Conservation (phyloP, 2,888 invertebrate species). For the Polietes domitor region DNA sequence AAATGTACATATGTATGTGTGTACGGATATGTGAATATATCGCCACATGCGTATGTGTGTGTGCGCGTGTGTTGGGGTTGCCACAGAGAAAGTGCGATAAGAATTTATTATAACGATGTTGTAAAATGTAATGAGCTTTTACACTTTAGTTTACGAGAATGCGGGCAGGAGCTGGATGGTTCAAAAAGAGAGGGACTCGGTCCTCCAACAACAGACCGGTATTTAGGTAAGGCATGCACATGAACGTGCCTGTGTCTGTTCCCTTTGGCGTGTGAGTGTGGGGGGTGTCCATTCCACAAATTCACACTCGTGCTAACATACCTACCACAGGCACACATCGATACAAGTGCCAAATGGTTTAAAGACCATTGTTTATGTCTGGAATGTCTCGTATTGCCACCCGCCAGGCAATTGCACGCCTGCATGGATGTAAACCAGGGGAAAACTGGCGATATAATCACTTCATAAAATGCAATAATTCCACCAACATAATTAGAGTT, state of each 20-base stretch:
- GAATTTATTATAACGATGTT: slow-evolving; percentile 62
- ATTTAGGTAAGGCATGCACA: too few species aligned
- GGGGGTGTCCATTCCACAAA: neutral
- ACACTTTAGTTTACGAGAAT: slow-evolving; percentile 53
- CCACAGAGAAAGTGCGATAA: slow-evolving; percentile 61
- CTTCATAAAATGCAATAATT: slow-evolving; percentile 41
- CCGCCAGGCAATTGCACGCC: slow-evolving; percentile 40
- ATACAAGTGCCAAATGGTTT: neutral
- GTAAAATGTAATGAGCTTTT: slow-evolving; percentile 64
- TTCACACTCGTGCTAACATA: neutral
- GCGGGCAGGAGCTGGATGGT: slow-evolving; percentile 13
- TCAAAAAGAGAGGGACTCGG: neutral
- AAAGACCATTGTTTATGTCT: neutral
- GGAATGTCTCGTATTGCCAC: slow-evolving; percentile 6
- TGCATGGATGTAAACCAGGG: slow-evolving; percentile 42
- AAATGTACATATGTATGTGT: slow-evolving; percentile 10
- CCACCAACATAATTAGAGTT: neutral
- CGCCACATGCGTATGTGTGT: neutral
- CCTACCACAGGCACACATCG: neutral
- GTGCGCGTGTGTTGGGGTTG: slow-evolving; percentile 36
- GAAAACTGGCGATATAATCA: slow-evolving; percentile 48
- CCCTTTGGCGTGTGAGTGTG: neutral
- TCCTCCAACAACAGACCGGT: neutral
- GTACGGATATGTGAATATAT: neutral
- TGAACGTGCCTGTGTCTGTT: neutral